A percentile compares a stretch with the other conserved stretches of the same genome.
Evolutionary conservation across 2,888 invertebrate species (phyloP).

Genomic region (Trissolcus brochymenae): DNA sequence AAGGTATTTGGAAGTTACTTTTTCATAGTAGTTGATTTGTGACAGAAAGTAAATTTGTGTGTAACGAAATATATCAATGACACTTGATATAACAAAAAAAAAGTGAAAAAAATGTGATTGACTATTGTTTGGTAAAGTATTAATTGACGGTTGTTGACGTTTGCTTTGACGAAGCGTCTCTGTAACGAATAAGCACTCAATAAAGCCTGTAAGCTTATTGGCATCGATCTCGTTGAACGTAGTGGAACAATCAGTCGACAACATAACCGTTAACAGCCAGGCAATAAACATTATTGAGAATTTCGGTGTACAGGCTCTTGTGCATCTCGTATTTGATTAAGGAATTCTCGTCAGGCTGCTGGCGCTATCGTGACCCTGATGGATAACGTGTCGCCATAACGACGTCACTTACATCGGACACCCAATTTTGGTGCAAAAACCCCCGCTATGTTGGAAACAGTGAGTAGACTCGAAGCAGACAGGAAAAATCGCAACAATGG

Average conservation of each 20-base stretch:
- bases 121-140: neutral
- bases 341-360: conserved; percentile 10
- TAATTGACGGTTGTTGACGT: conserved; percentile 17
- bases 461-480: conserved; percentile 23
- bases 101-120: neutral
- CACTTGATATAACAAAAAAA: neutral
- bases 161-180: conserved; percentile 21
- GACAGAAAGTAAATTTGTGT: neutral
- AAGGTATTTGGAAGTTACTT: too few relatives aligned
- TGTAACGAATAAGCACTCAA: conserved; percentile 26
- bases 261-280: conserved; percentile 25
- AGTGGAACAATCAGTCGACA: conserved; percentile 24
- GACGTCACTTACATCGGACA: neutral
- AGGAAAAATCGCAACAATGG: conserved; percentile 39
- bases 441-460: neutral
- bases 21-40: too few relatives aligned
- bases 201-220: conserved; percentile 34
- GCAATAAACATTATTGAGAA: conserved; percentile 35
- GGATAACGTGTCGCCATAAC: neutral
- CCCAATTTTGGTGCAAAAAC: neutral
- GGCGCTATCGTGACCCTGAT: neutral
- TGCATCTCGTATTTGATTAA: conserved; percentile 26
- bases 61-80: neutral
- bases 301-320: conserved; percentile 21
- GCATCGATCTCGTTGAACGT: conserved; percentile 39